These are phyloP conservation scores for Lepidothrix coronata DNA, from an alignment of 2,113 vertebrate species.

Conservation along the genomic window DNA sequence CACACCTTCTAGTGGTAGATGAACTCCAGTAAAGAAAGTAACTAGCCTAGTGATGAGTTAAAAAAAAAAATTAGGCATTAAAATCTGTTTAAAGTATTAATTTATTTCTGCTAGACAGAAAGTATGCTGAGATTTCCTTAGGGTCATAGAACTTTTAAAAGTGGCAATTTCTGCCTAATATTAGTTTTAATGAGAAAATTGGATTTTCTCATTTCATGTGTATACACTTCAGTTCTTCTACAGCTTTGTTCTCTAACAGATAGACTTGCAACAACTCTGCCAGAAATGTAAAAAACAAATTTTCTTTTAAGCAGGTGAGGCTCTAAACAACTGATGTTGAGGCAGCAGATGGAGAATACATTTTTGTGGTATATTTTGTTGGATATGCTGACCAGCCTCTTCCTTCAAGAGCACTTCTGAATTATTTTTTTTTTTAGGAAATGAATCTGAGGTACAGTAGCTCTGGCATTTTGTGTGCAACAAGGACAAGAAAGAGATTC, in stretches of 20 bases:
- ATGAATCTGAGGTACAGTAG: neutral
- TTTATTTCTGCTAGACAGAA: neutral
- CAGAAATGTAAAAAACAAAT: neutral
- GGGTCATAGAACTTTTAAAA: neutral
- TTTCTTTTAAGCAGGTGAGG: neutral
- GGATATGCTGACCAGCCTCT: neutral
- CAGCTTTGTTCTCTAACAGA: neutral
- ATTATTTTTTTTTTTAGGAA: neutral
- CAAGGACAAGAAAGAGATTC: neutral
- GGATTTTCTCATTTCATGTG: neutral
- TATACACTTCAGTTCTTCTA: neutral
- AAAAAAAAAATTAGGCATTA: neutral
- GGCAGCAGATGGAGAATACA: neutral
- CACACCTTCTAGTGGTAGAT: neutral
- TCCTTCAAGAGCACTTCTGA: neutral
- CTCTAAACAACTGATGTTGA: neutral
- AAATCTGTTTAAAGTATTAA: neutral
- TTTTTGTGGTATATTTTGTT: neutral
- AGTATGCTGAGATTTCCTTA: neutral
- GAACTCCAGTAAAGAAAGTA: neutral
- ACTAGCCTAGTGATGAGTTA: neutral
- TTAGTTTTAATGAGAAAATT: conserved; percentile 16
- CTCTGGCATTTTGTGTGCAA: neutral
- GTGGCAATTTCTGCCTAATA: neutral
- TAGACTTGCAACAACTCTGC: neutral